phyloP scores from a whole-genome alignment of 2,888 invertebrate species.

The Drosophila mayaguana region DNA sequence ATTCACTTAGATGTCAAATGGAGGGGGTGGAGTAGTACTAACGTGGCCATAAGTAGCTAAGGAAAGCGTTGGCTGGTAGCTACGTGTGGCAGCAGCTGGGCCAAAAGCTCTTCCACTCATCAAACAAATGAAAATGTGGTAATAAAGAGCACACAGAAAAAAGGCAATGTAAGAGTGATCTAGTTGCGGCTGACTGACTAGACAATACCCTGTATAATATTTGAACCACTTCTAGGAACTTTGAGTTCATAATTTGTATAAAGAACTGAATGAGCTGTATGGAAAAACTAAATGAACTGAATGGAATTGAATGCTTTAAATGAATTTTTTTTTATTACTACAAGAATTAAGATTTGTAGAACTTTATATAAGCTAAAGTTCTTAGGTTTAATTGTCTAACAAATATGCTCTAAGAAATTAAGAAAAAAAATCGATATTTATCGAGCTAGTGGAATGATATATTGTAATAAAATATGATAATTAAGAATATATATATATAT shows the following conservation, averaged over 20 bases:
- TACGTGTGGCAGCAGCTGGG: conserved; percentile 43
- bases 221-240: background rate
- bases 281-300: too few species aligned
- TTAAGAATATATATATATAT: too few species aligned
- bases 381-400: background rate
- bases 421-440: background rate
- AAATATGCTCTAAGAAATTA: background rate
- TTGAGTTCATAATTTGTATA: background rate
- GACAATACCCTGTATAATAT: background rate
- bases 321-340: too few species aligned
- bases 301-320: too few species aligned
- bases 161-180: background rate
- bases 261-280: background rate
- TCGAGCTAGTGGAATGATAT: background rate
- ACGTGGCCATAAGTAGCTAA: conserved; percentile 57
- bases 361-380: too few species aligned
- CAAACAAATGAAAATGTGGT: conserved; percentile 45
- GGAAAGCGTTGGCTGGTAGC: conserved; percentile 41
- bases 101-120: conserved; percentile 65
- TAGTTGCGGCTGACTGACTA: too few species aligned
- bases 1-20: conserved; percentile 76
- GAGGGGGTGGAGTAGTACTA: conserved; percentile 28
- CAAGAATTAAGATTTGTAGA: too few species aligned
- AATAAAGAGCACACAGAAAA: conserved; percentile 52
- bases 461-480: background rate